Conservation (phyloP, 2,113 vertebrate genomes). For the Nannobrachium achirus region DNA sequence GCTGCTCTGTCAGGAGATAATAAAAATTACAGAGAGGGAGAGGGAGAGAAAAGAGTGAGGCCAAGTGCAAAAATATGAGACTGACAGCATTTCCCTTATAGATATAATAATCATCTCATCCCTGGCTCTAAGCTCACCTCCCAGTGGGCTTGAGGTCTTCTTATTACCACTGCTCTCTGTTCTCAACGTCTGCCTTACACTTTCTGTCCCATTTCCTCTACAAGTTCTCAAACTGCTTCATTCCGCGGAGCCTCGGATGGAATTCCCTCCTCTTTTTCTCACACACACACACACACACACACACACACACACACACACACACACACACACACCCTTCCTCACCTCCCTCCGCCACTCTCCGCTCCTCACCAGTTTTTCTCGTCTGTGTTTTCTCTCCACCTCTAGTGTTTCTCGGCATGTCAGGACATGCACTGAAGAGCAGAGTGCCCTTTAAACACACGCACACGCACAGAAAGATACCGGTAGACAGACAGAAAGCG, state of each 20-base stretch:
- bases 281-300: too few relatives aligned
- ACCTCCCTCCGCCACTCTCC: slow-evolving; percentile 24
- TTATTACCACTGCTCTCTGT: slow-evolving; percentile 20
- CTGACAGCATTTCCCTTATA: slow-evolving; percentile 37
- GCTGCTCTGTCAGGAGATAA: slow-evolving; percentile 40
- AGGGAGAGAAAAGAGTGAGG: slow-evolving; percentile 26
- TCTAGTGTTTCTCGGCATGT: slow-evolving; percentile 67
- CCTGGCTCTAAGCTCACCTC: slow-evolving; percentile 38
- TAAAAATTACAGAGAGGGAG: slow-evolving; percentile 14
- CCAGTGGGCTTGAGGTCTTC: slow-evolving; percentile 13
- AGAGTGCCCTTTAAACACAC: slow-evolving; percentile 5
- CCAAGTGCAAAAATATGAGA: too few relatives aligned
- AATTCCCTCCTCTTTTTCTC: slow-evolving; percentile 49
- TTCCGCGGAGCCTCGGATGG: slow-evolving; percentile 31
- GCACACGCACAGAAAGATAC: background rate
- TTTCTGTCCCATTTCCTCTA: slow-evolving; percentile 28
- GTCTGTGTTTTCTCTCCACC: slow-evolving; percentile 68
- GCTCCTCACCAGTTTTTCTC: slow-evolving; percentile 75
- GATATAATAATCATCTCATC: slow-evolving; percentile 28
- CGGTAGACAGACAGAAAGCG: too few relatives aligned
- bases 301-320: too few relatives aligned
- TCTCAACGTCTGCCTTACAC: background rate
- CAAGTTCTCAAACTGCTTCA: slow-evolving; percentile 25
- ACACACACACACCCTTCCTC: background rate
- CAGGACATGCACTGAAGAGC: slow-evolving; percentile 59